Conservation (phyloP, 2,888 invertebrate genomes). For the Nymphalis c-album region DNA sequence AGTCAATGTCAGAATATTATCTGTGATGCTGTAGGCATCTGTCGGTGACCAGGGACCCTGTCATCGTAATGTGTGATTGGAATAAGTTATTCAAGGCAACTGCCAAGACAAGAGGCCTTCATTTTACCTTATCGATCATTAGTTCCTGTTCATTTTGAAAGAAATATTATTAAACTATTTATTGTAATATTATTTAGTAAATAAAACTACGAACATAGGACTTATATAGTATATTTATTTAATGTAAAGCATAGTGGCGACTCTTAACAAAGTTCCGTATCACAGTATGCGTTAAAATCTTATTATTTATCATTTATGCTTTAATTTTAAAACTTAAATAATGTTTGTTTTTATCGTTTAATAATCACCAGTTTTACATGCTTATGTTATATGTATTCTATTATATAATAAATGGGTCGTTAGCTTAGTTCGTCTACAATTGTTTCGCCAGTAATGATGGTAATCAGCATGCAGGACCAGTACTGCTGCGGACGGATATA, state of each 20-base stretch:
- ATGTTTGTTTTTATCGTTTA: not conserved
- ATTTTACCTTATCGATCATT: conserved; percentile 38
- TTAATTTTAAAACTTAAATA: not conserved
- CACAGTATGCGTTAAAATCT: no score
- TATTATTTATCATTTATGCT: no score
- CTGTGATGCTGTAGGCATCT: conserved; percentile 58
- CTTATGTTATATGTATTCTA: conserved; percentile 2
- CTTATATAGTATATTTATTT: no score
- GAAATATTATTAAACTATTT: not conserved
- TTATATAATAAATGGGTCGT: conserved; percentile 26
- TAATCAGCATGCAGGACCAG: conserved; percentile 58
- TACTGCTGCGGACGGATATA: conserved; percentile 38
- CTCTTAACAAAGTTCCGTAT: no score
- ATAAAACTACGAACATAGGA: not conserved
- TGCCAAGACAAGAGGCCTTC: conserved; percentile 50
- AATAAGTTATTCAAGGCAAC: conserved; percentile 52
- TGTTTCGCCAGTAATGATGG: conserved; percentile 55
- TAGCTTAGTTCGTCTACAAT: conserved; percentile 42
- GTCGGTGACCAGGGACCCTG: conserved; percentile 42
- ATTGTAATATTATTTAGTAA: not conserved
- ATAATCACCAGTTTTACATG: not conserved
- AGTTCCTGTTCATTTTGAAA: conserved; percentile 26
- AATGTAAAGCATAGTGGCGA: no score
- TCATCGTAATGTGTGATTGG: conserved; percentile 50
- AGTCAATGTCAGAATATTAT: conserved; percentile 65